Conservation (phyloP, 1,140 invertebrate species). For the Samia ricini region DNA sequence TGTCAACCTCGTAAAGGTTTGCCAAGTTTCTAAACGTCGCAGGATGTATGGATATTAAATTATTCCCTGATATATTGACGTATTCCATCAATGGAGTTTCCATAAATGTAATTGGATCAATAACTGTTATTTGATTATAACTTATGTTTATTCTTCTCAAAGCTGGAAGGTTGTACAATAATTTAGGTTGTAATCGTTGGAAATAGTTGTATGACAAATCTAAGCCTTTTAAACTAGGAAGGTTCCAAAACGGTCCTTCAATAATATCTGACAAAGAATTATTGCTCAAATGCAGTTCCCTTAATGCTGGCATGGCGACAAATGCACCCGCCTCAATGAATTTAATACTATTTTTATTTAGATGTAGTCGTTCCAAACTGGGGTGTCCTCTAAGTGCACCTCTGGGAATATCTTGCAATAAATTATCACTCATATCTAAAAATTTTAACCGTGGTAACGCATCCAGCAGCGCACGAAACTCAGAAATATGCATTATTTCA, state of each 20-base stretch:
- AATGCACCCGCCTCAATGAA: constrained; percentile 87
- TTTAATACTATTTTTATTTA: constrained; percentile 87
- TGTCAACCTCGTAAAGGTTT: constrained; percentile 87
- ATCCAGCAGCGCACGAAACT: constrained; percentile 84
- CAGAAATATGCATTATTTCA: constrained; percentile 84
- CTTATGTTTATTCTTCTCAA: constrained; percentile 88
- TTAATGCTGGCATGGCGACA: constrained; percentile 87
- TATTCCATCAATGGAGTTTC: constrained; percentile 85
- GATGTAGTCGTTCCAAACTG: constrained; percentile 86
- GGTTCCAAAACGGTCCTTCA: constrained; percentile 87
- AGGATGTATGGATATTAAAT: constrained; percentile 82
- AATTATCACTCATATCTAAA: constrained; percentile 87
- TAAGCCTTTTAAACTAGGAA: constrained; percentile 88
- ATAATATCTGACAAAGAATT: constrained; percentile 84
- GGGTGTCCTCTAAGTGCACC: constrained; percentile 87
- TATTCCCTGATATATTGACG: constrained; percentile 88
- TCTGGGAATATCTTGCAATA: constrained; percentile 85
- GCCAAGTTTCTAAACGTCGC: constrained; percentile 85
- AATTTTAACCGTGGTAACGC: constrained; percentile 86
- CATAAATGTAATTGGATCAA: constrained; percentile 86
- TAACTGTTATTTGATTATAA: constrained; percentile 83
- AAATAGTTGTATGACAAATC: constrained; percentile 90
- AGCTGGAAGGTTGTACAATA: constrained; percentile 86
- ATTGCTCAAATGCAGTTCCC: constrained; percentile 88
- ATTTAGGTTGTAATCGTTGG: constrained; percentile 81